These are phyloP conservation scores for Urocitellus parryii DNA, from an alignment of 2,113 vertebrate genomes.

Conservation along the genomic window DNA sequence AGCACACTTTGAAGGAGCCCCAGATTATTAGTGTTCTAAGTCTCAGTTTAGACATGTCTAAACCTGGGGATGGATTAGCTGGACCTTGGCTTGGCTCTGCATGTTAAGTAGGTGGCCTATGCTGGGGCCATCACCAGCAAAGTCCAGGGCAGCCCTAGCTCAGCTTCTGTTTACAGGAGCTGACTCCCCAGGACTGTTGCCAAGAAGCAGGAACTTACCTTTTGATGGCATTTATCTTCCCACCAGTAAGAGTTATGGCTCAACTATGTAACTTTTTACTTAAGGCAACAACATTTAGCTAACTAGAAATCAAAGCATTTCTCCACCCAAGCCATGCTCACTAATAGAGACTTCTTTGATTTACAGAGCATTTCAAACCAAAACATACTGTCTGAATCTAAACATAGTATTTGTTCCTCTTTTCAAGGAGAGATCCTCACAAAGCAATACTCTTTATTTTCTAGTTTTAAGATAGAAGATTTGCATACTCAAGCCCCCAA, in stretches of 20 bases:
- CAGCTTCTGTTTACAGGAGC: neutral
- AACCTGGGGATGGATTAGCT: no score
- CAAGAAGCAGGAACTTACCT: neutral
- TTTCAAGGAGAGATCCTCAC: neutral
- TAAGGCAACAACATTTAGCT: neutral
- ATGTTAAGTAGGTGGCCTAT: neutral
- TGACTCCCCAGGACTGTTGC: neutral
- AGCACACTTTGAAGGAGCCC: neutral
- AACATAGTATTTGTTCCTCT: neutral
- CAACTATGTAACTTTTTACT: no score
- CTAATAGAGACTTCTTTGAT: neutral
- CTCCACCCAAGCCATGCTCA: neutral
- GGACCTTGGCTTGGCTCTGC: neutral
- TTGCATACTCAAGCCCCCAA: neutral
- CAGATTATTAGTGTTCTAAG: neutral
- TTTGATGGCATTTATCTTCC: neutral
- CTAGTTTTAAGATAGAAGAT: constrained; percentile 22
- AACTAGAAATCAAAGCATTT: constrained; percentile 23
- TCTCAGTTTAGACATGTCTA: neutral
- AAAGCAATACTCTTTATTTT: neutral
- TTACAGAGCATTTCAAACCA: neutral
- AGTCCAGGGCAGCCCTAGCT: neutral
- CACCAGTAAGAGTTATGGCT: neutral
- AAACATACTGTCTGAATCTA: neutral
- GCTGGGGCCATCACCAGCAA: neutral